These are phyloP conservation scores for Meliscaeva auricollis DNA, from an alignment of 2,888 invertebrate genomes.

Conservation along the genomic window DNA sequence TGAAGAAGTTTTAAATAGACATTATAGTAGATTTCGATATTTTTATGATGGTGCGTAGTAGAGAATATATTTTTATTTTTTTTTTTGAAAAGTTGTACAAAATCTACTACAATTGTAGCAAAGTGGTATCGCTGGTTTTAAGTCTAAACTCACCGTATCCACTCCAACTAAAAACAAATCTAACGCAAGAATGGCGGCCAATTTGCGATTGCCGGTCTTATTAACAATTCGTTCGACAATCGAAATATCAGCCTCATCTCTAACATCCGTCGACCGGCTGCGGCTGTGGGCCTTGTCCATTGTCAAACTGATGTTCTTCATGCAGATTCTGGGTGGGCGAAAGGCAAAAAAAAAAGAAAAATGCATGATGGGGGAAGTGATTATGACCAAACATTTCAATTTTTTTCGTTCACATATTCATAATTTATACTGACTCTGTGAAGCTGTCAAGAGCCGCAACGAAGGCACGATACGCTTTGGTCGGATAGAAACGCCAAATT, in stretches of 20 bases:
- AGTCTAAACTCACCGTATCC: slow-evolving; percentile 88
- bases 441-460: slow-evolving; percentile 90
- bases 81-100: no score
- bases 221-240: slow-evolving; percentile 86
- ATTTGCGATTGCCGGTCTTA: slow-evolving; percentile 86
- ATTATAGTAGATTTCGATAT: no score
- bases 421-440: slow-evolving; percentile 86
- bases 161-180: slow-evolving; percentile 92
- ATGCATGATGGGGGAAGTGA: not conserved
- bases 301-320: slow-evolving; percentile 86
- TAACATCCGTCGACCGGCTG: slow-evolving; percentile 75
- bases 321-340: slow-evolving; percentile 84
- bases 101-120: no score
- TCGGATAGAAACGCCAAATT: slow-evolving; percentile 90
- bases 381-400: slow-evolving; percentile 50
- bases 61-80: no score
- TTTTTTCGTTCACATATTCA: not conserved
- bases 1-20: no score
- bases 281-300: slow-evolving; percentile 84
- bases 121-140: no score
- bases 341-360: not conserved
- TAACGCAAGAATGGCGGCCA: slow-evolving; percentile 89
- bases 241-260: slow-evolving; percentile 85
- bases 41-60: no score
- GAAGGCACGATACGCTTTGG: slow-evolving; percentile 89